phyloP scores from a whole-genome alignment of 2,113 vertebrate species.

The Rattus rattus region DNA sequence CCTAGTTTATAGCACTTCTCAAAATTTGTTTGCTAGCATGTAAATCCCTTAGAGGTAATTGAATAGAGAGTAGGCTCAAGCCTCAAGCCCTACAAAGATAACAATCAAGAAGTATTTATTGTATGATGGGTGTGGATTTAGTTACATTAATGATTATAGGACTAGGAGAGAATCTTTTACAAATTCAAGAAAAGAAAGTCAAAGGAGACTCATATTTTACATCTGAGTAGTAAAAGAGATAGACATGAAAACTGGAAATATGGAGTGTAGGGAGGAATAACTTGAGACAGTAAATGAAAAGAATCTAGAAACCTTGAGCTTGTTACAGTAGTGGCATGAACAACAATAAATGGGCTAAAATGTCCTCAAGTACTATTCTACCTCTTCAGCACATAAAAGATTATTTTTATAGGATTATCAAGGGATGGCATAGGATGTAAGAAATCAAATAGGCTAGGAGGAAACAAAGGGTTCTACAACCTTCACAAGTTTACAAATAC shows the following conservation, averaged over 20 bases:
- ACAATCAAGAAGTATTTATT: neutral
- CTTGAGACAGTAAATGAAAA: neutral
- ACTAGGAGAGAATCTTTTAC: neutral
- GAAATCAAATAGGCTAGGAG: neutral
- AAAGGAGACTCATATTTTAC: neutral
- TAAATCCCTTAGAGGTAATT: neutral
- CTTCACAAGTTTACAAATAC: neutral
- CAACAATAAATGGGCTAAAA: neutral
- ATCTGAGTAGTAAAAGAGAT: neutral
- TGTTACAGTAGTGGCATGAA: neutral
- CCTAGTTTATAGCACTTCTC: neutral
- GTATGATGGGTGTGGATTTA: neutral
- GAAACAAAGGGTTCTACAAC: neutral
- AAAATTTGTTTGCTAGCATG: neutral
- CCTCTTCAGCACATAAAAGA: neutral
- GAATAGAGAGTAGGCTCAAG: neutral
- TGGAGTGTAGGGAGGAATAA: neutral
- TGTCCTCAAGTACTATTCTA: neutral
- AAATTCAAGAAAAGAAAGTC: conserved; percentile 17
- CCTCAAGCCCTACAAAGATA: neutral
- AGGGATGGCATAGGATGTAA: neutral
- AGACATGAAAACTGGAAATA: neutral
- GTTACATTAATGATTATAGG: neutral
- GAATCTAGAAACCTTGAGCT: neutral
- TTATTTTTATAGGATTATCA: neutral